phyloP scores from a whole-genome alignment of 2,797 vertebrate species.

The Halcyon chelicuti region DNA sequence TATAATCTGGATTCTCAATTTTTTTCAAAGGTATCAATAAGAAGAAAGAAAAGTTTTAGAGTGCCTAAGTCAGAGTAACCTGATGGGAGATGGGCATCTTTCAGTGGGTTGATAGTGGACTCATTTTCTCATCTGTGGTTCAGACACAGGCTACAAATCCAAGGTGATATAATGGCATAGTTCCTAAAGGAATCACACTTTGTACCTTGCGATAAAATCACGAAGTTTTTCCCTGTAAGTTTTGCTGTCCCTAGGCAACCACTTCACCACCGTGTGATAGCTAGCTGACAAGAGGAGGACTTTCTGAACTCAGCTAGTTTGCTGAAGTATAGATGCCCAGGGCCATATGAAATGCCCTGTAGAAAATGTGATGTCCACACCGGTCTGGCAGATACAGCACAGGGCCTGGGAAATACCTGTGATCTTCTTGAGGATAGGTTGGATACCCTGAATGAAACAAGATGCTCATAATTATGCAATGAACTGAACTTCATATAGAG shows the following conservation, averaged over 20 bases:
- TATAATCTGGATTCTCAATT: background rate
- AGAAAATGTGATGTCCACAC: background rate
- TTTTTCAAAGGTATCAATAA: background rate
- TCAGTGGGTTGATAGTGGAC: background rate
- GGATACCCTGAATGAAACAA: background rate
- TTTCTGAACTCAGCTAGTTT: background rate
- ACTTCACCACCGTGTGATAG: rapidly evolving
- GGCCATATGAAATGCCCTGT: background rate
- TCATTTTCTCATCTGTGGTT: background rate
- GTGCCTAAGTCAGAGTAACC: background rate
- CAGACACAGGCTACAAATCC: background rate
- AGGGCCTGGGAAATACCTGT: background rate
- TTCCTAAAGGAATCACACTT: background rate
- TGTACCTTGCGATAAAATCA: background rate
- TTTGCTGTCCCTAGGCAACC: background rate
- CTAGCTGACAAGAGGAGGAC: background rate
- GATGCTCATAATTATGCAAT: background rate
- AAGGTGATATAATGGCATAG: background rate
- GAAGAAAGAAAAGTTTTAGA: background rate
- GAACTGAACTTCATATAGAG: background rate
- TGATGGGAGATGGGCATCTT: background rate
- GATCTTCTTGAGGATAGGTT: background rate
- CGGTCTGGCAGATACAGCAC: background rate
- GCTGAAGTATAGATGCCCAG: background rate
- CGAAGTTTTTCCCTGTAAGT: background rate